Conservation (phyloP, 2,113 vertebrate genomes). For the Herpailurus yagouaroundi region DNA sequence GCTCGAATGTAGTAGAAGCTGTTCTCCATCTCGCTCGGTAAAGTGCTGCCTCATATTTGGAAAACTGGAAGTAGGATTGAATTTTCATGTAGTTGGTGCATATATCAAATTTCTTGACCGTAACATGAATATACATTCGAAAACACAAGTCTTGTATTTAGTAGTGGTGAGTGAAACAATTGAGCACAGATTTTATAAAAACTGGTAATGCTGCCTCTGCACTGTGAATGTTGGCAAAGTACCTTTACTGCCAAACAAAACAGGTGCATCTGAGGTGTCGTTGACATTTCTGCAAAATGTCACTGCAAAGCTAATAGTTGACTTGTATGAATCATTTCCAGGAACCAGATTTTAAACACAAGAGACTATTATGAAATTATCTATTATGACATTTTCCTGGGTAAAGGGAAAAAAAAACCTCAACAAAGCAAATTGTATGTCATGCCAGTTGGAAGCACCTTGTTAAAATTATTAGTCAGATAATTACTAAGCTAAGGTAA, state of each 20-base stretch:
- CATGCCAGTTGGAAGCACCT: constrained; percentile 32
- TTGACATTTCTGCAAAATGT: constrained; percentile 54
- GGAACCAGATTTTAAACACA: constrained; percentile 56
- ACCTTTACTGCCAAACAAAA: constrained; percentile 4
- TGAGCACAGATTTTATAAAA: constrained; percentile 23
- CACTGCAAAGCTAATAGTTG: constrained; percentile 54
- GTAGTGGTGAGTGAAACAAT: not conserved
- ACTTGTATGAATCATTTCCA: constrained; percentile 62
- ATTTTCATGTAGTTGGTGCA: not conserved
- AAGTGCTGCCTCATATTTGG: constrained; percentile 38
- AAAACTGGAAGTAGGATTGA: not conserved
- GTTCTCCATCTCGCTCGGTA: constrained; percentile 96
- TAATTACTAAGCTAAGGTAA: constrained; percentile 32
- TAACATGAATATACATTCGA: not conserved
- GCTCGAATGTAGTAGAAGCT: constrained; percentile 93
- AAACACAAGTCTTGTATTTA: not conserved
- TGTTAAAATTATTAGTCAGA: constrained; percentile 25
- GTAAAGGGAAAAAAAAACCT: not conserved
- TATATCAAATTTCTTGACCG: not conserved
- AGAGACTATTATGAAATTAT: constrained; percentile 28
- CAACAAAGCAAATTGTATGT: not conserved
- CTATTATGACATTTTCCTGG: constrained; percentile 37
- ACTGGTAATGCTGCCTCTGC: not conserved
- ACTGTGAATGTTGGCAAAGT: not conserved
- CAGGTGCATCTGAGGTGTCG: not conserved